Conservation (phyloP, 37 sponge, comb jelly and placozoan species). For the Geodia barretti region DNA sequence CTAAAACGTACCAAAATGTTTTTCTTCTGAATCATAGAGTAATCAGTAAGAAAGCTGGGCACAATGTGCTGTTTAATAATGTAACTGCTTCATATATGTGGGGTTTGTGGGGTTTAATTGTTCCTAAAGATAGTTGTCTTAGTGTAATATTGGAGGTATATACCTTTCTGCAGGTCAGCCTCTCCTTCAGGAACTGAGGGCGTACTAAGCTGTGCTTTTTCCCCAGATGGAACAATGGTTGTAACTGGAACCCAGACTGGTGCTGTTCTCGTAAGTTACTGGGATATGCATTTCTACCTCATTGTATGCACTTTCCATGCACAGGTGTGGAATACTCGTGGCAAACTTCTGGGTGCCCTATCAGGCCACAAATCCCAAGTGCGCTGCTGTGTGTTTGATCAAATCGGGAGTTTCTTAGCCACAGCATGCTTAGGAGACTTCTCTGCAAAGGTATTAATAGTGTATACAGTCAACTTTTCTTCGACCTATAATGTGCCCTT, state of each 20-base stretch:
- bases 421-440: constrained; percentile 45
- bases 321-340: constrained; percentile 13
- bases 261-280: constrained; percentile 19
- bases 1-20: no score
- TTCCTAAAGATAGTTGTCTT: no score
- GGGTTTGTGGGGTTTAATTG: no score
- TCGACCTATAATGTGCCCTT: background rate
- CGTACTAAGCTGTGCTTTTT: constrained; percentile 32
- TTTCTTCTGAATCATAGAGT: no score
- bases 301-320: background rate
- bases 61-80: no score
- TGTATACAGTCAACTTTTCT: no score
- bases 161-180: background rate
- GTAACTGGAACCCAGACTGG: constrained; percentile 44
- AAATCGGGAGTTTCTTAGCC: constrained; percentile 22
- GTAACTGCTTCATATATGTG: no score
- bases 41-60: no score
- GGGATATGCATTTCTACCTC: background rate
- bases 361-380: constrained; percentile 26
- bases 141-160: no score
- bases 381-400: constrained; percentile 37
- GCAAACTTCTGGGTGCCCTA: background rate
- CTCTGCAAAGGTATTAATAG: constrained; percentile 41
- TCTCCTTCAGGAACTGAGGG: constrained; percentile 9
- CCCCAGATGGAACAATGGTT: constrained; percentile 4